Base-by-base conservation (phyloP, 2,113 vertebrate species). In the Scomber colias region DNA sequence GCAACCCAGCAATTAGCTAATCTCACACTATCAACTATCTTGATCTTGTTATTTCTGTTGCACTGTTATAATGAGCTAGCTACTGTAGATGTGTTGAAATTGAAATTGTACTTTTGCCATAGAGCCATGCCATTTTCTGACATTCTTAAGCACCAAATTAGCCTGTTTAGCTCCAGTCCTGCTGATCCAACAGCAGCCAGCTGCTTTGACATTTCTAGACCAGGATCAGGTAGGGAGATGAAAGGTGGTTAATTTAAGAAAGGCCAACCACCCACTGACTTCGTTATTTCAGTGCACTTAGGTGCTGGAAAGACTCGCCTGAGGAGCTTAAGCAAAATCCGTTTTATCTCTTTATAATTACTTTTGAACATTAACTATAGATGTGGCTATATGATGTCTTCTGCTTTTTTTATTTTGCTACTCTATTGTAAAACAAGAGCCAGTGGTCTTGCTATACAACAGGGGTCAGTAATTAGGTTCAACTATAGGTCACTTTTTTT, bases 201-300 rank as follows among this genome's bases (percentile, higher is more conserved):
- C 74, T 69, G 57, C 75, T 60, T 60, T 89, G 86, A 89, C 83
- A 85, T 90, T 90, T 91, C 86, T 82, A 73, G 86, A 71, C 65
- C 78, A 83, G 87, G 46, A 75, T 74, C 80, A 83, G 79, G 86
- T 86, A 71, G 45, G 30, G 45, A 83, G 79, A 89, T 88, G 85
- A 89, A 89, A 79, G 75, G 72, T 62, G 79, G 71, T 82, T 87
- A 69, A 88, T 75, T 83, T 79, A 72, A 67, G 60, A 78, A 82
- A 84, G 68, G 72, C 75, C 75, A 82, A 69, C 79, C 82, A 59
- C 85, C 76, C 50, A 75, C 69, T 68, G 57, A 67, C 81, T 80
- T 61, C 7, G n/a, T 86, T 89, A 84, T 87, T 86, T 86, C 72
- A 77, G 46, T 71, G 81, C 53, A 83, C 71, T 56, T 46, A 49